A percentile compares a stretch with the other conserved stretches of the same genome.
Evolutionary conservation across 2,888 invertebrate species (phyloP).

Genomic region (Heteromyza rotundicornis): DNA sequence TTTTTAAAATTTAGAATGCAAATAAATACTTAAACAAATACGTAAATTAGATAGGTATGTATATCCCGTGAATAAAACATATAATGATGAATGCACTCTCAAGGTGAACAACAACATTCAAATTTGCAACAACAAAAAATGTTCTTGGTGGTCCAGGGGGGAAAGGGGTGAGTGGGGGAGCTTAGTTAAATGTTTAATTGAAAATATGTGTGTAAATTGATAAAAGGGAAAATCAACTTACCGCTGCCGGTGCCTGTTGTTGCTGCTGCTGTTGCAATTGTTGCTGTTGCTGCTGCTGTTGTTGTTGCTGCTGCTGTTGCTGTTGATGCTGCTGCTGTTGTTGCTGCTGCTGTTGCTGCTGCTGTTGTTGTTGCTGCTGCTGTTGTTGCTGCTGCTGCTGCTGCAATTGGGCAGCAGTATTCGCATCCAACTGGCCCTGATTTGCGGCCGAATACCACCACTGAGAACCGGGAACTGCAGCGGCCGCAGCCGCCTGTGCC

Average conservation of each 20-base stretch:
- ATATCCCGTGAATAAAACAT: neutral
- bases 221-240: conserved; percentile 34
- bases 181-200: neutral
- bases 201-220: too few species aligned
- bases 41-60: neutral
- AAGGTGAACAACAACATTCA: too few species aligned
- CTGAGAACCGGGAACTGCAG: conserved; percentile 70
- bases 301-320: conserved; percentile 63
- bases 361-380: conserved; percentile 61
- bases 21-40: too few species aligned
- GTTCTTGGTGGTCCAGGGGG: neutral
- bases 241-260: conserved; percentile 47
- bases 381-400: conserved; percentile 65
- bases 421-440: conserved; percentile 65
- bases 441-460: conserved; percentile 77
- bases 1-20: too few species aligned
- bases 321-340: conserved; percentile 65
- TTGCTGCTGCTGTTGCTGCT: conserved; percentile 59
- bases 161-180: neutral
- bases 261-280: conserved; percentile 63
- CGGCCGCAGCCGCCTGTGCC: conserved; percentile 64
- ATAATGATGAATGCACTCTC: neutral
- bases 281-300: conserved; percentile 54
- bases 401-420: conserved; percentile 68
- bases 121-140: neutral